Percentiles rank a stretch among this genome's conserved stretches.
These are phyloP conservation scores for Aradus depressus DNA, from an alignment of 2,888 invertebrate genomes.

Conservation along the genomic window DNA sequence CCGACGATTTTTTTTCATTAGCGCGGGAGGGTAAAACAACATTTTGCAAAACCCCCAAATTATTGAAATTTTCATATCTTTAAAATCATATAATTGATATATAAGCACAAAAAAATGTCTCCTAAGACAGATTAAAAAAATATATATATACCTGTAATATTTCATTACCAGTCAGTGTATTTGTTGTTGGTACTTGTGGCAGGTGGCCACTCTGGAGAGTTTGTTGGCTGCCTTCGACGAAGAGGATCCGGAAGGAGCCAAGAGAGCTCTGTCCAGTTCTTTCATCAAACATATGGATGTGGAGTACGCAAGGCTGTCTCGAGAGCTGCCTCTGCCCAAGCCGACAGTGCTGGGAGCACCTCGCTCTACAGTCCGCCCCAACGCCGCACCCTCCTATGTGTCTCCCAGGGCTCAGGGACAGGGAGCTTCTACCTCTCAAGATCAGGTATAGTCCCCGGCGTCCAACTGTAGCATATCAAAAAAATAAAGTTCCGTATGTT, in stretches of 20 bases:
- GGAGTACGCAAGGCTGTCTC: constrained; percentile 67
- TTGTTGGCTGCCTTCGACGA: constrained; percentile 73
- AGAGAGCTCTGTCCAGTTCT: constrained; percentile 59
- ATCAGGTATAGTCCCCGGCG: no score
- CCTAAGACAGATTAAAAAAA: no score
- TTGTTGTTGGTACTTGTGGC: not conserved
- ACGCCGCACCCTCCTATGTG: constrained; percentile 58
- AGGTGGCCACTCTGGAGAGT: constrained; percentile 63
- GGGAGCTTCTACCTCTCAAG: no score
- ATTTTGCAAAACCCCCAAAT: no score
- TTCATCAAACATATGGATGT: constrained; percentile 89
- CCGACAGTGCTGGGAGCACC: constrained; percentile 42
- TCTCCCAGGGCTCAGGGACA: constrained; percentile 38
- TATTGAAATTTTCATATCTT: no score
- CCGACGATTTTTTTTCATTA: no score
- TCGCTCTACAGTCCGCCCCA: constrained; percentile 50
- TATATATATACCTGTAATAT: not conserved
- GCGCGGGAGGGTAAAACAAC: no score
- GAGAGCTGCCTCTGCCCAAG: constrained; percentile 55
- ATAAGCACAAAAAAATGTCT: no score
- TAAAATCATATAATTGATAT: no score
- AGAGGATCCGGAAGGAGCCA: constrained; percentile 71
- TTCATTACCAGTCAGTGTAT: no score
- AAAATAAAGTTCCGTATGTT: not conserved
- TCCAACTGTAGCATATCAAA: not conserved